Evolutionary conservation across 1,140 invertebrate species (phyloP), one percentile per base, ranked within the genome.

Genomic region (Venturia canescens): DNA sequence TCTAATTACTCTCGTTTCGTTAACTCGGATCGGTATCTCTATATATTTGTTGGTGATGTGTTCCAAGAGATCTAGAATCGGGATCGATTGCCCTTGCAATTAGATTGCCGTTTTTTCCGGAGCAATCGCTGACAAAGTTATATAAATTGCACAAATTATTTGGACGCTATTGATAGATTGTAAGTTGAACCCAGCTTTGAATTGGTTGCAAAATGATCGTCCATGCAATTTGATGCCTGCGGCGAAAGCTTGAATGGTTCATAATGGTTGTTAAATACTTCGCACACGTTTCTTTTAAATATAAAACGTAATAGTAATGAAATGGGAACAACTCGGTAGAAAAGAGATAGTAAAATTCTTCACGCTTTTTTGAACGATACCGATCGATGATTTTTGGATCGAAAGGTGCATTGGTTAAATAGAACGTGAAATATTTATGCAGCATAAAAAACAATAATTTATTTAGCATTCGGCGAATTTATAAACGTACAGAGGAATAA

Each of bases 371-470:
- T 11, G 13, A 44, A 44, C 13, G 11, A 13, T 44, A 44, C 38
- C 38, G 38, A 44, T 44, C 38, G 38, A 11, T 44, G 38, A 44
- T 44, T 44, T 44, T 6, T 44, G 38, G 38, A 44, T 44, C 38
- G 13, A 57, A 57, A 57, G 53, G 53, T 57, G 21, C 6, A 21
- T 57, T 13, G n/a, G 21, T 57, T 57, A 23, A 57, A 57, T 21
- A 21, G n/a, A 57, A 26, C 11, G 50, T 74, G n/a, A 53, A 72
- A 53, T 66, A 34, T 66, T 66, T 82, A 71, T 82, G 72, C 75
- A 90, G 88, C 90, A 90, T 90, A 90, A 84, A 91, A 91, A 90
- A 90, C 88, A 89, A 91, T 89, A 90, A 91, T 91, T 91, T 91
- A 91, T 91, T 91, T 84, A 90, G 88, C 87, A 86, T 87, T 87